phyloP scores from a whole-genome alignment of 2,888 invertebrate genomes.

The Oxyscelio sp. region DNA sequence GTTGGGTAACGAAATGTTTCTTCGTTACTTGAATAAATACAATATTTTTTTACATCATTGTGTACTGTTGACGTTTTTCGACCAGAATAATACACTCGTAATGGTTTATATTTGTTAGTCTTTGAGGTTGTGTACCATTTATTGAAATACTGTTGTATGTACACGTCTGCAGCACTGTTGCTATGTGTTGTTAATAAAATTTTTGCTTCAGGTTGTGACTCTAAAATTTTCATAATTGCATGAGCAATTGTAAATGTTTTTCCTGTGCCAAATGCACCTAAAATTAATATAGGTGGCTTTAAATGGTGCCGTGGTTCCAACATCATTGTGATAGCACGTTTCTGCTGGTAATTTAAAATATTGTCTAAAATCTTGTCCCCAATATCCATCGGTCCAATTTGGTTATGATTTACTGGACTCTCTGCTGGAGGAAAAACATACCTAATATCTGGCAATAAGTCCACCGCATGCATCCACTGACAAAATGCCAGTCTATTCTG shows the following conservation, averaged over 20 bases:
- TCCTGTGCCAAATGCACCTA: slow-evolving; percentile 95
- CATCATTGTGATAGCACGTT: slow-evolving; percentile 93
- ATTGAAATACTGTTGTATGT: background rate
- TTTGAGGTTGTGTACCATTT: background rate
- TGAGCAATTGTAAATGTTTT: slow-evolving; percentile 95
- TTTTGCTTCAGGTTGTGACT: slow-evolving; percentile 91
- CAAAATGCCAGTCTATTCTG: no score
- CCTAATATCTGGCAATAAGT: no score
- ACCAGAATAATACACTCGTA: no score
- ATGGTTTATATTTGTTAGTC: no score
- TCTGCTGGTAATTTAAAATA: slow-evolving; percentile 92
- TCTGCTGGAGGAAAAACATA: no score
- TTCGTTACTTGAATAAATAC: no score
- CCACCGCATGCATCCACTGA: no score
- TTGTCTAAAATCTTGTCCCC: background rate
- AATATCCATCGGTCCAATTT: slow-evolving; percentile 89
- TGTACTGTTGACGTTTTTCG: no score
- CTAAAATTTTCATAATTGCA: slow-evolving; percentile 83
- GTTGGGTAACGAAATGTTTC: no score
- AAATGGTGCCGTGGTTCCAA: slow-evolving; percentile 91
- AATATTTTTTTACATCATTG: no score
- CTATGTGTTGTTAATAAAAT: slow-evolving; percentile 96
- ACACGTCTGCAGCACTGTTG: slow-evolving; percentile 1
- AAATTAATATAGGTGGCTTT: slow-evolving; percentile 92
- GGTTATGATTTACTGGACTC: no score